Conservation (phyloP, 2,797 vertebrate genomes). For the Zenarchopterus dispar region DNA sequence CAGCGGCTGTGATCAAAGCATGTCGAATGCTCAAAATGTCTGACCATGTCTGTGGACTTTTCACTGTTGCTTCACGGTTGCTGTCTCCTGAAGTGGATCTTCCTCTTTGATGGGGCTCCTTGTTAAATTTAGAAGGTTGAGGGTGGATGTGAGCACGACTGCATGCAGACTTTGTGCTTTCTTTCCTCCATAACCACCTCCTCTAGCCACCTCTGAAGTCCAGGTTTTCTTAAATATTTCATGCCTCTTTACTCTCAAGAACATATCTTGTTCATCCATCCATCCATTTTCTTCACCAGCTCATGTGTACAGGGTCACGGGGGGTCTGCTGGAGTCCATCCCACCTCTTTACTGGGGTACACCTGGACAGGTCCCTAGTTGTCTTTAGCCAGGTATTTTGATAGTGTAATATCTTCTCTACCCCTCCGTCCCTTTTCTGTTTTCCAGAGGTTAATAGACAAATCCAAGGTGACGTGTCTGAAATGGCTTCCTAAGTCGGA, state of each 20-base stretch:
- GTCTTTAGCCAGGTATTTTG: too few species aligned
- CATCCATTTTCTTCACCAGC: too few species aligned
- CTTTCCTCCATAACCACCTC: not conserved
- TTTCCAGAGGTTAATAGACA: slow-evolving; percentile 90
- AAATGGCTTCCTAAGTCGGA: slow-evolving; percentile 91
- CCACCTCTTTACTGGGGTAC: too few species aligned
- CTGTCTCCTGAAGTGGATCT: too few species aligned
- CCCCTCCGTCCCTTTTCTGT: not conserved
- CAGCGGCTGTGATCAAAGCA: not conserved
- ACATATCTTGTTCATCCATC: not conserved
- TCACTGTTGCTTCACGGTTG: not conserved
- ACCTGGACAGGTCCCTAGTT: too few species aligned
- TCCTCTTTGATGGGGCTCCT: slow-evolving; percentile 19
- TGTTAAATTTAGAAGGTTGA: slow-evolving; percentile 24
- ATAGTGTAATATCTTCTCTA: not conserved
- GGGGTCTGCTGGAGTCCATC: too few species aligned
- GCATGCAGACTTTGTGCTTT: slow-evolving; percentile 5
- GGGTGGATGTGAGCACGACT: not conserved
- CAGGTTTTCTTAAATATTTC: too few species aligned
- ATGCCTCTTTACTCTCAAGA: not conserved
- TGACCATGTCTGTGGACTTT: not conserved
- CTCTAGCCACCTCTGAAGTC: not conserved
- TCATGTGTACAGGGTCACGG: too few species aligned
- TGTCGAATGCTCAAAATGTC: too few species aligned
- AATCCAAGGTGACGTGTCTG: slow-evolving; percentile 91